Evolutionary conservation across 2,113 vertebrate species (phyloP).

Genomic region (Diphyllodes magnificus): DNA sequence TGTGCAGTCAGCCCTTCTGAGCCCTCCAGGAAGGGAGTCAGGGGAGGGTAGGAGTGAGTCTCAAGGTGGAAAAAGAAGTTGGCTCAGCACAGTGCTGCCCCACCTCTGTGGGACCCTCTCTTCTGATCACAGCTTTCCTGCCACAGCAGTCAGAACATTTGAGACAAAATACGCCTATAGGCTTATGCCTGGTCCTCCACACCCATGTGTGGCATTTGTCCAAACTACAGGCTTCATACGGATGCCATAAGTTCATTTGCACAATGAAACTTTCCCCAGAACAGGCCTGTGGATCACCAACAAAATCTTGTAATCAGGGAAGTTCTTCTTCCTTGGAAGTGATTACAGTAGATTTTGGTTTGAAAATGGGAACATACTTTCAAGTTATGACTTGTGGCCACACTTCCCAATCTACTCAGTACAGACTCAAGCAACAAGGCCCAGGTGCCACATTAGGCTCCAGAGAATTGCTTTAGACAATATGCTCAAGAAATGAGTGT

Average conservation of each 20-base stretch:
- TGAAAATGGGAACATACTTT: neutral
- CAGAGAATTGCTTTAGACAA: neutral
- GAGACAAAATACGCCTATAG: neutral
- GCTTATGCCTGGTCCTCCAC: neutral
- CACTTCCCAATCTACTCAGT: neutral
- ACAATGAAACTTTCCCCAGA: neutral
- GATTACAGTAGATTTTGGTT: neutral
- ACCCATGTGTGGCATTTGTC: rapidly evolving
- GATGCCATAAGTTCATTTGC: neutral
- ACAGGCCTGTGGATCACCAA: neutral
- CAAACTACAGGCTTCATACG: neutral
- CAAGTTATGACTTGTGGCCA: neutral
- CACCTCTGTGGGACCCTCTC: neutral
- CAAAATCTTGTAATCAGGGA: neutral
- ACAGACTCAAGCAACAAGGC: neutral
- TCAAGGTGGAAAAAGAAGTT: neutral
- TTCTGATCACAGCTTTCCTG: neutral
- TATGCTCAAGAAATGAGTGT: neutral
- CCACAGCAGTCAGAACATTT: neutral
- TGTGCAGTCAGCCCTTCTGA: neutral
- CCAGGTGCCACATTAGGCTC: neutral
- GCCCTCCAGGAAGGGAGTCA: neutral
- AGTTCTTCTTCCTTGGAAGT: neutral
- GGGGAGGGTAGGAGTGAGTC: neutral
- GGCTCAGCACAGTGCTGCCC: neutral